Evolutionary conservation across 2,113 vertebrate genomes (phyloP).

Genomic region (Pelecanus crispus): DNA sequence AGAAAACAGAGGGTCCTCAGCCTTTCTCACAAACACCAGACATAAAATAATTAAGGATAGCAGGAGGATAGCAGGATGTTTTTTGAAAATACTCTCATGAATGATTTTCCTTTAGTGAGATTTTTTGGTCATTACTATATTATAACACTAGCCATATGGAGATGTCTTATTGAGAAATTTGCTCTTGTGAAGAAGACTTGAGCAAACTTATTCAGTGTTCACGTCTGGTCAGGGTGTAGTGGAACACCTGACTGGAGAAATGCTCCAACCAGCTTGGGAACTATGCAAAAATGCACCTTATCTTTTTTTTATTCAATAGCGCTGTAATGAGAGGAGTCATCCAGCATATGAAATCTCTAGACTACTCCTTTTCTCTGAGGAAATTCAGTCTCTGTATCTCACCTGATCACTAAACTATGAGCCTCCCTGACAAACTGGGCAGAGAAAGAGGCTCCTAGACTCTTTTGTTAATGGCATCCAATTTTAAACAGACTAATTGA

Average conservation of each 20-base stretch:
- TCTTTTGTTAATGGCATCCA: background rate
- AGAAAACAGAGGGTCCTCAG: background rate
- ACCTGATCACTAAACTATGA: background rate
- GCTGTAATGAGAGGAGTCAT: background rate
- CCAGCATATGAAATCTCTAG: background rate
- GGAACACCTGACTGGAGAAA: background rate
- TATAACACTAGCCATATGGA: background rate
- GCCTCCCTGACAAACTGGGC: background rate
- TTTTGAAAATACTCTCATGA: background rate
- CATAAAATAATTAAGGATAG: background rate
- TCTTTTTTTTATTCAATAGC: background rate
- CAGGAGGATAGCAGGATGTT: background rate
- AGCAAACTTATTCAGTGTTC: background rate
- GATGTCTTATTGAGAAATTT: background rate
- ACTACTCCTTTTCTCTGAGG: background rate
- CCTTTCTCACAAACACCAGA: background rate
- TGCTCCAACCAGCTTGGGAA: background rate
- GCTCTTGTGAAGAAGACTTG: background rate
- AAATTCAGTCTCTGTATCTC: background rate
- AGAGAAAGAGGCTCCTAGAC: background rate
- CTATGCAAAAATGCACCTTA: background rate
- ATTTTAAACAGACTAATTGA: background rate
- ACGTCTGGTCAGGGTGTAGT: background rate
- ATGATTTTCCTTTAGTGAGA: background rate
- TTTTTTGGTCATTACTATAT: background rate